A percentile compares a stretch with the other conserved stretches of the same genome.
Conservation (phyloP, 2,888 invertebrate genomes). For the Megalurothrips usitatus region DNA sequence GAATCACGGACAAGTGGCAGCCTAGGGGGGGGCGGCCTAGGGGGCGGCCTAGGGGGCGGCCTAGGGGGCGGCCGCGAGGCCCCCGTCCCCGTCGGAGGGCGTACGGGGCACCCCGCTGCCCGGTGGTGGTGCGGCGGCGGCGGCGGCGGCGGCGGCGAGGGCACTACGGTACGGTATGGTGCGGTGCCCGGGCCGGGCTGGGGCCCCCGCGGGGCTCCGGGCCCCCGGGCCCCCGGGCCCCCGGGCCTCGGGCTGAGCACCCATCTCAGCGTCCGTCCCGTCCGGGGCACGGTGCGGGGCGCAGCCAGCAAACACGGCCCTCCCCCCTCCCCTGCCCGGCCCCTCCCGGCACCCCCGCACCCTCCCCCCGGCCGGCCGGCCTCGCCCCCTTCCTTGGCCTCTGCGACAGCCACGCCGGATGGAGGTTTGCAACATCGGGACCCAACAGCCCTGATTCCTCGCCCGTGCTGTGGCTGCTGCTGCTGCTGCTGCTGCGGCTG, state of each 20-base stretch:
- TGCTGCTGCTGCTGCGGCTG: no score
- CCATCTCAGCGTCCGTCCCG: background rate
- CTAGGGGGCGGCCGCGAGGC: background rate
- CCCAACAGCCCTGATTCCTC: background rate
- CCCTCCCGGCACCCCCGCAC: background rate
- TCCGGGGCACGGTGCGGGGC: background rate
- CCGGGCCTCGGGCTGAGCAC: background rate
- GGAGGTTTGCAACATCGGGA: background rate
- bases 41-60: background rate
- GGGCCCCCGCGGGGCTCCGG: no score
- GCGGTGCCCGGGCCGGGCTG: no score
- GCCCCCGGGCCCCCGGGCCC: background rate
- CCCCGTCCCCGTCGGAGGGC: no score
- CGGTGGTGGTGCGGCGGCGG: background rate
- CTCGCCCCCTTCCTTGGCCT: no score
- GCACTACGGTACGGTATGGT: no score
- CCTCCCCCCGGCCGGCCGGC: background rate
- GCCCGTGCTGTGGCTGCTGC: no score
- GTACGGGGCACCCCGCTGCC: background rate
- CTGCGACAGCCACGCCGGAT: background rate
- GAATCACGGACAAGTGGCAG: conserved; percentile 6
- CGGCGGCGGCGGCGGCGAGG: no score
- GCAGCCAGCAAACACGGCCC: background rate
- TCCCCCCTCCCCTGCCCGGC: background rate
- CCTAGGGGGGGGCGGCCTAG: background rate